These are phyloP conservation scores for Oncorhynchus nerka DNA, from an alignment of 2,113 vertebrate species.

Conservation along the genomic window DNA sequence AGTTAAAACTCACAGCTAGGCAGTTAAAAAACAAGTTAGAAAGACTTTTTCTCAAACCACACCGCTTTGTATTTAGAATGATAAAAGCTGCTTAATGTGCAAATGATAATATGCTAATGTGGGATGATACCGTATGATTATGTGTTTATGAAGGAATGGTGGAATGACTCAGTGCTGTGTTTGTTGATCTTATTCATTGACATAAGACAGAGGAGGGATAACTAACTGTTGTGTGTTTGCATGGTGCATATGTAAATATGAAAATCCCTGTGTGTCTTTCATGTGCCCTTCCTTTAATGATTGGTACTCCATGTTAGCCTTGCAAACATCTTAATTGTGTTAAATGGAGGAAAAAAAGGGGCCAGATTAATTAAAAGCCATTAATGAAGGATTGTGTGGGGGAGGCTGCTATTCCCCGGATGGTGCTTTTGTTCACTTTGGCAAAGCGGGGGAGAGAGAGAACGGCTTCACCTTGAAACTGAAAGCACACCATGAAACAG, in stretches of 20 bases:
- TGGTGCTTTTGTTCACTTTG: slow-evolving; percentile 73
- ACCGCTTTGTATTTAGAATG: slow-evolving; percentile 52
- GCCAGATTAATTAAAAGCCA: slow-evolving; percentile 70
- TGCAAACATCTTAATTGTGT: slow-evolving; percentile 80
- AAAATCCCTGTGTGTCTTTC: slow-evolving; percentile 70
- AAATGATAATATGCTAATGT: slow-evolving; percentile 59
- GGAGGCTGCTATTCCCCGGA: slow-evolving; percentile 69
- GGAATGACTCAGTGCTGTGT: slow-evolving; percentile 34
- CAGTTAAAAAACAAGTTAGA: slow-evolving; percentile 41
- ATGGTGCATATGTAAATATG: slow-evolving; percentile 41
- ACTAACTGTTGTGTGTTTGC: neutral
- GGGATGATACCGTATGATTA: slow-evolving; percentile 53
- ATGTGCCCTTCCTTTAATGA: slow-evolving; percentile 70
- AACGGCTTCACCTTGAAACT: slow-evolving; percentile 74
- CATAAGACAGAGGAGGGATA: slow-evolving; percentile 4
- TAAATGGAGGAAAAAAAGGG: slow-evolving; percentile 73
- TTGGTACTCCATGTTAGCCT: slow-evolving; percentile 72
- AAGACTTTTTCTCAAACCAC: slow-evolving; percentile 23
- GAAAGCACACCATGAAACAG: slow-evolving; percentile 58
- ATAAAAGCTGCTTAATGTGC: slow-evolving; percentile 50
- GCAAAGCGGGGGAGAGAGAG: slow-evolving; percentile 62
- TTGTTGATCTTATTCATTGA: slow-evolving; percentile 52
- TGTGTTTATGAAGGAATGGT: slow-evolving; percentile 50
- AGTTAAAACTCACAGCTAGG: slow-evolving; percentile 12
- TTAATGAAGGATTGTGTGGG: slow-evolving; percentile 72